Evolutionary conservation across 2,113 vertebrate species (phyloP).

Genomic region (Clarias magur): DNA sequence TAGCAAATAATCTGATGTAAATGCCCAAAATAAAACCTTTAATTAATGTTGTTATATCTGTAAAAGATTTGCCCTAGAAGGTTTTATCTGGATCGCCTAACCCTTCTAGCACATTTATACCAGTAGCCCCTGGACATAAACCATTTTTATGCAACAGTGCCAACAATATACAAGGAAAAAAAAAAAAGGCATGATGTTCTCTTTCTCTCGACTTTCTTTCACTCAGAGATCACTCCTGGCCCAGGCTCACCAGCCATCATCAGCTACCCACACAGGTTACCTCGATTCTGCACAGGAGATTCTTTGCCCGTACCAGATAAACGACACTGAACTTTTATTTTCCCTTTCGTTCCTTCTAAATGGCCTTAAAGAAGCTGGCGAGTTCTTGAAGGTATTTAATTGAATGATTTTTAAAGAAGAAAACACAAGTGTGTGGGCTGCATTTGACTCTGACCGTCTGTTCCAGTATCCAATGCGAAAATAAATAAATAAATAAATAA

Average conservation of each 20-base stretch:
- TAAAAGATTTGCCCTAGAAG: too few species aligned
- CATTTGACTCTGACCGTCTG: constrained; percentile 67
- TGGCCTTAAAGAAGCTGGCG: constrained; percentile 51
- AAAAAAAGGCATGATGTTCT: neutral
- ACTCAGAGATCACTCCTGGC: constrained; percentile 32
- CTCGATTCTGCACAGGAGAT: constrained; percentile 8
- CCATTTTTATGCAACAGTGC: neutral
- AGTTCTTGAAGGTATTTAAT: constrained; percentile 60
- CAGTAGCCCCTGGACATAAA: neutral
- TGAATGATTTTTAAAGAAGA: constrained; percentile 56
- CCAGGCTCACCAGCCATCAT: constrained; percentile 1
- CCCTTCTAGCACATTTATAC: neutral
- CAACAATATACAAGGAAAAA: neutral
- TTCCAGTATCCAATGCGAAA: constrained; percentile 41
- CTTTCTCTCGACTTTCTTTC: neutral
- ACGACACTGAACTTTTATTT: constrained; percentile 26
- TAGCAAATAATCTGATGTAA: neutral
- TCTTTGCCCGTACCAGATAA: neutral
- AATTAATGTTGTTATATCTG: neutral
- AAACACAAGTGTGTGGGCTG: constrained; percentile 53
- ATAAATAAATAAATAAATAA: neutral
- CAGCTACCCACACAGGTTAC: constrained; percentile 21
- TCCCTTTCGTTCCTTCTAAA: constrained; percentile 33
- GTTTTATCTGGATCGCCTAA: neutral
- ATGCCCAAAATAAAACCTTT: neutral